Evolutionary conservation across 2,113 vertebrate species (phyloP).

Genomic region (Andinoacara biseriatus): DNA sequence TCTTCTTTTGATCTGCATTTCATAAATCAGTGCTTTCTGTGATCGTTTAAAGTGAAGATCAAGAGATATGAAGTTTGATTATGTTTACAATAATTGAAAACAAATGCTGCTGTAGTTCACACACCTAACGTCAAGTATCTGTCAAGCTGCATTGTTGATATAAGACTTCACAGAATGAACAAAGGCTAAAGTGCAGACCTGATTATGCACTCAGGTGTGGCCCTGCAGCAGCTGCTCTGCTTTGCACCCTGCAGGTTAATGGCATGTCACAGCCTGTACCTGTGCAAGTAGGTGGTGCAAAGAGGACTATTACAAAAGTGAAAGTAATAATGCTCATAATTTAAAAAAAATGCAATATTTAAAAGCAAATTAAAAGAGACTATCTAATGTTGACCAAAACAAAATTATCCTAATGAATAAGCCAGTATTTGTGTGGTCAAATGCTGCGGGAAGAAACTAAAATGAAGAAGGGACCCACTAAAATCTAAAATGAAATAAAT

Average conservation of each 20-base stretch:
- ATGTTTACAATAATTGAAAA: background rate
- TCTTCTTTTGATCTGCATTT: background rate
- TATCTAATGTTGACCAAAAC: background rate
- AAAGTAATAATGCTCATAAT: background rate
- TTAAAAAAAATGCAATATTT: background rate
- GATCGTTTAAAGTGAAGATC: background rate
- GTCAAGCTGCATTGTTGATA: background rate
- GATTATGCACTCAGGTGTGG: slow-evolving; percentile 4
- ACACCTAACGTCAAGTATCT: background rate
- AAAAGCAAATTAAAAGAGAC: background rate
- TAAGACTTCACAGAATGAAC: background rate
- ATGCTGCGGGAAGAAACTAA: background rate
- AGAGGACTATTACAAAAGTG: background rate
- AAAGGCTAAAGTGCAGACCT: background rate
- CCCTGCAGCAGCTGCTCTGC: background rate
- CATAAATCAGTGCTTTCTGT: background rate
- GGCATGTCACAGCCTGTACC: slow-evolving; percentile 9
- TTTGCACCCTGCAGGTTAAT: slow-evolving; percentile 13
- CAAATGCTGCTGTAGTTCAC: background rate
- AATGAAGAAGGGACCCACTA: too few relatives aligned
- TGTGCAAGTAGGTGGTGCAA: background rate
- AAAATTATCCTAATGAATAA: background rate
- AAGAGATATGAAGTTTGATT: background rate
- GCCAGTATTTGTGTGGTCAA: background rate
- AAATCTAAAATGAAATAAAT: background rate